phyloP scores from a whole-genome alignment of 1,140 invertebrate species.

The Platyscapa corneri region DNA sequence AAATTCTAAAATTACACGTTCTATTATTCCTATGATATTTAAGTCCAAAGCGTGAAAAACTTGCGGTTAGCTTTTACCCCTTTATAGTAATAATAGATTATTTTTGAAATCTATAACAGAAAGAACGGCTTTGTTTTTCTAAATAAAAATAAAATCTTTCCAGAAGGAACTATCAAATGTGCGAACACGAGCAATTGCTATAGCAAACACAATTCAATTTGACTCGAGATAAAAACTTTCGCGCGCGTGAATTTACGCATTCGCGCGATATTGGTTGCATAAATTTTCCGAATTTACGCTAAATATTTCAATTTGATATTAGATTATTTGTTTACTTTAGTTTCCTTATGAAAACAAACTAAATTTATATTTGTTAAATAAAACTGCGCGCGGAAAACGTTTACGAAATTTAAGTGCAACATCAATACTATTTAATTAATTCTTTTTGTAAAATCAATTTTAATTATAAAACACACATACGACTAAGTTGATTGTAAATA shows the following conservation, averaged over 20 bases:
- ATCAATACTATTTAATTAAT: background rate
- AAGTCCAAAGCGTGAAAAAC: background rate
- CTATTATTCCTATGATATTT: constrained; percentile 10
- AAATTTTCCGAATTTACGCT: no score
- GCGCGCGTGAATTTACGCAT: no score
- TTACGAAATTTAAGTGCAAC: background rate
- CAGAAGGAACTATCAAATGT: background rate
- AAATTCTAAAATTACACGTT: constrained; percentile 17
- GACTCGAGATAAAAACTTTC: background rate
- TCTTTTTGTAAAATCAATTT: background rate
- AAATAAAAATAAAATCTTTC: background rate
- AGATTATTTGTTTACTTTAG: no score
- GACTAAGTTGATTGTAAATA: background rate
- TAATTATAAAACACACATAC: background rate
- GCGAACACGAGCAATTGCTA: background rate
- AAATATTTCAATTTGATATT: no score
- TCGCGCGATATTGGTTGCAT: no score
- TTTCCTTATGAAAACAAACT: no score
- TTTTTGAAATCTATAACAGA: background rate
- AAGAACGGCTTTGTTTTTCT: background rate
- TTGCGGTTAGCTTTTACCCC: background rate
- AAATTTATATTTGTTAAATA: no score
- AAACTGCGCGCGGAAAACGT: no score
- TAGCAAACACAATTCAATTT: background rate
- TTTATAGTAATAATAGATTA: background rate